Base-by-base conservation (phyloP, 1,140 invertebrate species). In the Drosophila rufa region DNA sequence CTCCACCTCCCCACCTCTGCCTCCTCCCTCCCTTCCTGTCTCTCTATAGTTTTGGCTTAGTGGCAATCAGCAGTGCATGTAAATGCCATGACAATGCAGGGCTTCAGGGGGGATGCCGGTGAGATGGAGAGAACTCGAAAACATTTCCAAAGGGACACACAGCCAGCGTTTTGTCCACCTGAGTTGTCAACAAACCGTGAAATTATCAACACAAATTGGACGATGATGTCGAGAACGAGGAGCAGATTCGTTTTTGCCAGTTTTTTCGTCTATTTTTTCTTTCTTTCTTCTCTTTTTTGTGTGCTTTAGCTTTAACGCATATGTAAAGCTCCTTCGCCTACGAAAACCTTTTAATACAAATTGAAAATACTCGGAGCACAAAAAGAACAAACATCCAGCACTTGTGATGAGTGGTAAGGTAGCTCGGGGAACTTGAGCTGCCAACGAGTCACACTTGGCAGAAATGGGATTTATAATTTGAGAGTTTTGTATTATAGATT, bases 111-210 rank as follows among this genome's bases (percentile, higher is more conserved):
- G 30, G 15, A 42, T 2, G 40, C 6, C 15, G 15, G 53, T 40
- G 36, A 56, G 22, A 30, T 27, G 17, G 46, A 15, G 43, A 51
- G 46, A 36, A 77, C 67, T 87, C 66, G 71, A 87, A 62, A 80
- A 77, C 84, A 86, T 87, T 86, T 80, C 64, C 77, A 36, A 62
- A 47, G 67, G 60, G 55, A 69, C 43, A 61, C 22, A 58, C 53
- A 36, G 30, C 25, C 33, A 59, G 75, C 59, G 78, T 69, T 81
- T 64, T 79, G 86, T 91, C 78, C 80, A 91, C 87, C 87, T 91
- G 87, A 91, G 81, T 91, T 91, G 80, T 87, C 89, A 91, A 91
- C 87, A 87, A 91, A 91, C 89, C 87, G 89, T 91, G 87, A 91
- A 91, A 91, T 91, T 91, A 91, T 91, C 86, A 87, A 91, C 82